Evolutionary conservation across 2,888 invertebrate species (phyloP).

Genomic region (Apamea crenata): DNA sequence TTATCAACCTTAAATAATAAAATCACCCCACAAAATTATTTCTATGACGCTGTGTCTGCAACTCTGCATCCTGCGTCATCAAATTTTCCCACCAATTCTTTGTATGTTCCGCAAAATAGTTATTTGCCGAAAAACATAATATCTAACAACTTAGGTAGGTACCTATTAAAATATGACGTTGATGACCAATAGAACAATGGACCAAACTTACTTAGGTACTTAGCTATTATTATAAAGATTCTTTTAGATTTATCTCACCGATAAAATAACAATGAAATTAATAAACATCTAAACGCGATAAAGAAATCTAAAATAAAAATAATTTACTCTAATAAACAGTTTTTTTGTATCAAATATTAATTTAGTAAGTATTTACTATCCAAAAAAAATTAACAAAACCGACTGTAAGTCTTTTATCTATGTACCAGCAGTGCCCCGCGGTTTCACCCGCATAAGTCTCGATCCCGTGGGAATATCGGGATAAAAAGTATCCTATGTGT

Average conservation of each 20-base stretch:
- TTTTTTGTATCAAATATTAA: neutral
- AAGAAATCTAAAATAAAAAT: neutral
- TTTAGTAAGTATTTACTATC: neutral
- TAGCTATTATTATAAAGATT: neutral
- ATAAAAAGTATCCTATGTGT: too few species aligned
- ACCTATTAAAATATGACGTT: neutral
- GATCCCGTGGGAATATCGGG: too few species aligned
- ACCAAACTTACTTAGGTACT: neutral
- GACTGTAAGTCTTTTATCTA: neutral
- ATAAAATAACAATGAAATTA: slow-evolving; percentile 2
- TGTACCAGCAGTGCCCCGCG: too few species aligned
- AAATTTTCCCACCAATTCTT: neutral
- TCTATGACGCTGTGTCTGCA: neutral
- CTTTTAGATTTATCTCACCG: slow-evolving; percentile 9
- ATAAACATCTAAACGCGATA: neutral
- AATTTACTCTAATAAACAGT: neutral
- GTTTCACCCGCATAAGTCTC: too few species aligned
- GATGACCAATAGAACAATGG: slow-evolving; percentile 6
- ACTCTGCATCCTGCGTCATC: neutral
- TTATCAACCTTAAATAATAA: neutral
- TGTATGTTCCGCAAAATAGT: neutral
- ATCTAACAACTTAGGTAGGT: neutral
- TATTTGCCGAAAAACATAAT: neutral
- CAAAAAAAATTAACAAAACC: neutral
- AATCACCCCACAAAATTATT: neutral